A percentile compares a stretch with the other conserved stretches of the same genome.
Evolutionary conservation across 2,888 invertebrate genomes (phyloP).

Genomic region (Chymomyza amoena): DNA sequence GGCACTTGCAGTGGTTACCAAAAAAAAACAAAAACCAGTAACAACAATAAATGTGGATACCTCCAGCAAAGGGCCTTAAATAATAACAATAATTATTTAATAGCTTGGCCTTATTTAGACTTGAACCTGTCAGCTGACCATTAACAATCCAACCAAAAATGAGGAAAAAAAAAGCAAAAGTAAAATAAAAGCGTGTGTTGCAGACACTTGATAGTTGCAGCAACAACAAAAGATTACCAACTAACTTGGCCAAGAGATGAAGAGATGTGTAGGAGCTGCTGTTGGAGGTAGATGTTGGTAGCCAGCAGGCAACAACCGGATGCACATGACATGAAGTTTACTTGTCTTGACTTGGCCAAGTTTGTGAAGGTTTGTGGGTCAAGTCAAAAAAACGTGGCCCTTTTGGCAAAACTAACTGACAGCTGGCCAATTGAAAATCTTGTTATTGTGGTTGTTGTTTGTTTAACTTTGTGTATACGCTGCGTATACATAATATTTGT

Average conservation of each 20-base stretch:
- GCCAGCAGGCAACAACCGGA: not conserved
- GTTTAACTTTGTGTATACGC: not conserved
- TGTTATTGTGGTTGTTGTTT: not conserved
- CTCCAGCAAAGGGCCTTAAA: slow-evolving; percentile 43
- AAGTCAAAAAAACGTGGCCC: not conserved
- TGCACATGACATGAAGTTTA: not conserved
- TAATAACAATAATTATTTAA: slow-evolving; percentile 70
- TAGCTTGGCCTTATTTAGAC: slow-evolving; percentile 47
- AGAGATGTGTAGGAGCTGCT: not conserved
- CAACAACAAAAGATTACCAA: not conserved
- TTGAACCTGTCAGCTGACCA: slow-evolving; percentile 16
- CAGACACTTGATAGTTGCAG: not conserved
- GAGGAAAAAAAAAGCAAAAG: slow-evolving; percentile 1
- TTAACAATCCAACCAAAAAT: slow-evolving; percentile 31
- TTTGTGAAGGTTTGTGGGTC: not conserved
- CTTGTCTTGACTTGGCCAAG: not conserved
- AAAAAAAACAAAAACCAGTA: slow-evolving; percentile 41
- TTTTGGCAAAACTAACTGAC: slow-evolving; percentile 33
- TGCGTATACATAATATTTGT: not conserved
- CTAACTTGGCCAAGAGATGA: not conserved
- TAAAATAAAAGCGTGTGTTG: not conserved
- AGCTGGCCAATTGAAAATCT: not conserved
- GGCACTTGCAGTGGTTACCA: slow-evolving; percentile 61
- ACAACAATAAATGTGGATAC: slow-evolving; percentile 5
- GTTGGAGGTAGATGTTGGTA: too few relatives aligned